phyloP scores from a whole-genome alignment of 2,888 invertebrate genomes.

The Anarsia innoxiella region DNA sequence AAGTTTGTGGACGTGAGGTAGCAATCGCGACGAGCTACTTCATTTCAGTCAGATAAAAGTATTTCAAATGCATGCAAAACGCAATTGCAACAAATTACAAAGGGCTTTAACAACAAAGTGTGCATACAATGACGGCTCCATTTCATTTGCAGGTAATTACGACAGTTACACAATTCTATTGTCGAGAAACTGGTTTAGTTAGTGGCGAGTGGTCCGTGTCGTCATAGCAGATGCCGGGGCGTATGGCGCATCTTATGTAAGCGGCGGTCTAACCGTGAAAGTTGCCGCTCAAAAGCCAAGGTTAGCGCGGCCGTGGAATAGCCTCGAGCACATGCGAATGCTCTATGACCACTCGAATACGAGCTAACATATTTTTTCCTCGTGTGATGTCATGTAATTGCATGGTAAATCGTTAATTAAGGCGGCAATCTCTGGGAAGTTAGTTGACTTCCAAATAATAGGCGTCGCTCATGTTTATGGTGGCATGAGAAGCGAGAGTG shows the following conservation, averaged over 20 bases:
- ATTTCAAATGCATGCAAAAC: too few species aligned
- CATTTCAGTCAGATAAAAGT: too few species aligned
- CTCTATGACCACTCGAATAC: constrained; percentile 48
- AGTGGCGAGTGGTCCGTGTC: constrained; percentile 43
- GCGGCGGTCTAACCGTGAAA: constrained; percentile 73
- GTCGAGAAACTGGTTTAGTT: constrained; percentile 47
- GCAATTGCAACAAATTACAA: constrained; percentile 7
- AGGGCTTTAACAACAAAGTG: not conserved
- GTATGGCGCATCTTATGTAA: constrained; percentile 66
- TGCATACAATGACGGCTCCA: constrained; percentile 10
- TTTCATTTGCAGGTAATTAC: constrained; percentile 18
- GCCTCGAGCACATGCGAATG: constrained; percentile 60
- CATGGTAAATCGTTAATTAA: constrained; percentile 35
- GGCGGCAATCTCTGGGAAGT: constrained; percentile 18
- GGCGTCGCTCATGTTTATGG: constrained; percentile 19
- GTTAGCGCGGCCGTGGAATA: constrained; percentile 62
- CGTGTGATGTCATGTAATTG: constrained; percentile 57
- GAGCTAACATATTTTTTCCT: constrained; percentile 49
- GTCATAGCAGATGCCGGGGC: constrained; percentile 55
- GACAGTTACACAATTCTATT: constrained; percentile 26
- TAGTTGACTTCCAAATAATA: constrained; percentile 29
- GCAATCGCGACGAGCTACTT: too few species aligned
- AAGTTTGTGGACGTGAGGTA: too few species aligned
- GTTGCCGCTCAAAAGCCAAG: constrained; percentile 74
- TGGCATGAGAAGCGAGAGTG: constrained; percentile 19